phyloP scores from a whole-genome alignment of 2,113 vertebrate species.

The Macaca mulatta region DNA sequence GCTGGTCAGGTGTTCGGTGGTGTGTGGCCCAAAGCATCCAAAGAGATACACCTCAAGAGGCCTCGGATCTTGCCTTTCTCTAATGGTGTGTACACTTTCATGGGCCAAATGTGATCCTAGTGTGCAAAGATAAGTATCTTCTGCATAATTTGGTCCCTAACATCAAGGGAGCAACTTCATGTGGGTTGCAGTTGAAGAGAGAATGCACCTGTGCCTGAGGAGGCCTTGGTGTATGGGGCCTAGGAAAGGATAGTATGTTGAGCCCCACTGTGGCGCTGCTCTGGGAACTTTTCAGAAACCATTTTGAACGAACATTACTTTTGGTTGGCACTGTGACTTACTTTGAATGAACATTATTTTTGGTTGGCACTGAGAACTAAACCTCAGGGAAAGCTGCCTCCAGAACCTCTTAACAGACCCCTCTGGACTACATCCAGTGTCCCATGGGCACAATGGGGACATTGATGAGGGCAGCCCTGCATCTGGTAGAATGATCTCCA shows the following conservation, averaged over 20 bases:
- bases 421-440: background rate
- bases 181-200: background rate
- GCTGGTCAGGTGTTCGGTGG: background rate
- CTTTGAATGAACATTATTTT: background rate
- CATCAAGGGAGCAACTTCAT: background rate
- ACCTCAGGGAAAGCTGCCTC: background rate
- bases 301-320: background rate
- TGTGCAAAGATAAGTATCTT: background rate
- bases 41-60: background rate
- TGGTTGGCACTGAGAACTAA: background rate
- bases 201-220: background rate
- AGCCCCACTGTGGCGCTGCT: background rate
- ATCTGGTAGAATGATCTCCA: background rate
- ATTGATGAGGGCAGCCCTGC: background rate
- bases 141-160: background rate
- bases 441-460: fast-evolving
- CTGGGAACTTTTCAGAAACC: background rate
- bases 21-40: background rate
- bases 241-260: background rate
- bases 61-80: background rate
- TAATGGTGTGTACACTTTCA: background rate
- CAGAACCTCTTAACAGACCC: background rate
- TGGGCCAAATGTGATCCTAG: background rate
- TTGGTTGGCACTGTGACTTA: background rate
- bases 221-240: no score